Evolutionary conservation across 1,140 invertebrate genomes (phyloP).

Genomic region (Oreohelix idahoensis): DNA sequence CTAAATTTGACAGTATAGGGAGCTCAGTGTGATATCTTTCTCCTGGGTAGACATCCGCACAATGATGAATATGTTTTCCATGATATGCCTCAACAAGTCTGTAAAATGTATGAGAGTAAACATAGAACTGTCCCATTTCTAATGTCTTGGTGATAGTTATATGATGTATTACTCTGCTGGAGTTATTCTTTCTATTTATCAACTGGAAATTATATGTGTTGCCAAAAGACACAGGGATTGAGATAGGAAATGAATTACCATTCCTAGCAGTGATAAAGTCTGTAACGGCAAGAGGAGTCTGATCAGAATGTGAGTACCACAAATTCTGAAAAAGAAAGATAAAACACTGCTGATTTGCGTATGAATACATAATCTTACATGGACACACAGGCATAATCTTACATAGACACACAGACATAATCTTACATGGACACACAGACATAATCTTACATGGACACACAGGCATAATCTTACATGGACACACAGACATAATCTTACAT

Average conservation of each 20-base stretch:
- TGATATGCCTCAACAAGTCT: neutral
- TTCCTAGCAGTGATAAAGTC: neutral
- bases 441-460: too few relatives aligned
- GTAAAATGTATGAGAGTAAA: constrained; percentile 15
- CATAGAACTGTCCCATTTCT: neutral
- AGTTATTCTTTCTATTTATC: neutral
- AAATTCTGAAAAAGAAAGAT: neutral
- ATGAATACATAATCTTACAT: too few relatives aligned
- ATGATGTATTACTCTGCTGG: neutral
- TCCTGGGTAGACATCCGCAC: neutral
- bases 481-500: too few relatives aligned
- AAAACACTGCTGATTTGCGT: too few relatives aligned
- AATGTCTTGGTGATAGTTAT: constrained; percentile 15
- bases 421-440: too few relatives aligned
- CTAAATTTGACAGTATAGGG: neutral
- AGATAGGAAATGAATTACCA: constrained; percentile 4
- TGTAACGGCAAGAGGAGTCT: neutral
- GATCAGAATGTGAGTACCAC: constrained; percentile 7
- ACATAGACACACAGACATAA: too few relatives aligned
- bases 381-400: too few relatives aligned
- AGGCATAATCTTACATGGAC: too few relatives aligned
- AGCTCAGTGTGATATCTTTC: neutral
- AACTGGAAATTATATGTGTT: constrained; percentile 12
- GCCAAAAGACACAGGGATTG: constrained; percentile 10
- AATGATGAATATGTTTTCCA: neutral